Evolutionary conservation across 2,797 vertebrate genomes (phyloP).

Genomic region (Sebastiscus albofasciatus): DNA sequence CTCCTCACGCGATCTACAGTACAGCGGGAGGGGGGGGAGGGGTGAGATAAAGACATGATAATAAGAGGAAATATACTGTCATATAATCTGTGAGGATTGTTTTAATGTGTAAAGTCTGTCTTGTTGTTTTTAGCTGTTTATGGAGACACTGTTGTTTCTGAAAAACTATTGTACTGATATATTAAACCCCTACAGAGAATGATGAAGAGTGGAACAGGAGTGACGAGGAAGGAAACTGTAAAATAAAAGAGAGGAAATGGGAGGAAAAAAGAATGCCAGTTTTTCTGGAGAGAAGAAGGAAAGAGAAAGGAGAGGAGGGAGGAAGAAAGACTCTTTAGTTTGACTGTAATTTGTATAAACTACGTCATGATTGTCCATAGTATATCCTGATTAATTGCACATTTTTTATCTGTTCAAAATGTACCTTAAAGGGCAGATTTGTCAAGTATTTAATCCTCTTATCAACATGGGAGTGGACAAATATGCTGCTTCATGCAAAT

Average conservation of each 20-base stretch:
- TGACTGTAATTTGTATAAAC: neutral
- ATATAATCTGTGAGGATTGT: neutral
- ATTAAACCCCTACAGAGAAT: neutral
- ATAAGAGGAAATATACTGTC: conserved; percentile 2
- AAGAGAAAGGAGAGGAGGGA: neutral
- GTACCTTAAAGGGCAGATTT: no score
- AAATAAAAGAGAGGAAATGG: neutral
- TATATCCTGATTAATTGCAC: no score
- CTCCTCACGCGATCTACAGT: conserved; percentile 56
- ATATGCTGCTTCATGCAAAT: no score
- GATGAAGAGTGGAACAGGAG: neutral
- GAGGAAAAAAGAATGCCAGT: neutral
- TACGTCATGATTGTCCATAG: no score
- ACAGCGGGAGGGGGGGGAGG: conserved; percentile 12
- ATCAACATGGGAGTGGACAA: no score
- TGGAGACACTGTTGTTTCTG: neutral
- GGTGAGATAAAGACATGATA: conserved; percentile 33
- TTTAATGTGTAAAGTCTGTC: neutral
- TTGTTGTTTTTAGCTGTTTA: neutral
- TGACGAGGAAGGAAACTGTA: neutral
- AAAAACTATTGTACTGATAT: neutral
- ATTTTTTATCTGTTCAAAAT: no score
- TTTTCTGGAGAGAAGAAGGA: neutral
- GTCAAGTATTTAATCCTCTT: no score
- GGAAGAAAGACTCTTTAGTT: neutral